Conservation (phyloP, 2,888 invertebrate genomes). For the Branchellion lobata region DNA sequence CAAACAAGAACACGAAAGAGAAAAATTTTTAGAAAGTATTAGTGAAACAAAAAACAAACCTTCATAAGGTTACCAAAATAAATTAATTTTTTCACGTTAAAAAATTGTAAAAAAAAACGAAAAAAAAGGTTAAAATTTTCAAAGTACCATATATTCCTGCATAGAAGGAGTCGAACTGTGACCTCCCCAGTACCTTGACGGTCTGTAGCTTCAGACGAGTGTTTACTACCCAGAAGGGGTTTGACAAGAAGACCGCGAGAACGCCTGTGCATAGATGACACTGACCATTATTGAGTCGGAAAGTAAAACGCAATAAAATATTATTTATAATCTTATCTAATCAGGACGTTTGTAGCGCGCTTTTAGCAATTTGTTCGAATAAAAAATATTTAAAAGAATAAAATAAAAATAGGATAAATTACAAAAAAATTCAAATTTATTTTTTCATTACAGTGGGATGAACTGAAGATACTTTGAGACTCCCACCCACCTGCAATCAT, state of each 20-base stretch:
- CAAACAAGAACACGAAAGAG: not conserved
- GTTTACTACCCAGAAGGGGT: conserved; percentile 89
- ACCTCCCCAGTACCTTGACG: conserved; percentile 48
- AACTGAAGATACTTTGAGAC: no score
- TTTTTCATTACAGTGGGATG: no score
- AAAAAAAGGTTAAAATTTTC: no score
- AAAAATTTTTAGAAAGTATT: not conserved
- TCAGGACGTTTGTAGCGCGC: no score
- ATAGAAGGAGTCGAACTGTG: not conserved
- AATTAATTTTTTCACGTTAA: no score
- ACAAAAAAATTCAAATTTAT: no score
- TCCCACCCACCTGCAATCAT: conserved; percentile 44
- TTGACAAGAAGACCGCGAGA: conserved; percentile 80
- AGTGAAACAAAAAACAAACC: not conserved
- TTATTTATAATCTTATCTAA: not conserved
- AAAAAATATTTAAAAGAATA: no score
- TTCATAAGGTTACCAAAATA: not conserved
- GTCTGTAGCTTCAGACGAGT: conserved; percentile 81
- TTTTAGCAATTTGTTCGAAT: no score
- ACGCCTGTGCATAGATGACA: conserved; percentile 70
- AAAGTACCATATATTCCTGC: conserved; percentile 24
- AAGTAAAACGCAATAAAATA: not conserved
- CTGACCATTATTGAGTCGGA: no score
- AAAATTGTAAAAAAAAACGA: conserved; percentile 16
- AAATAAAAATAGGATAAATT: no score